A percentile compares a stretch with the other conserved stretches of the same genome.
phyloP scores from a whole-genome alignment of 2,113 vertebrate species.

The Propithecus coquereli region DNA sequence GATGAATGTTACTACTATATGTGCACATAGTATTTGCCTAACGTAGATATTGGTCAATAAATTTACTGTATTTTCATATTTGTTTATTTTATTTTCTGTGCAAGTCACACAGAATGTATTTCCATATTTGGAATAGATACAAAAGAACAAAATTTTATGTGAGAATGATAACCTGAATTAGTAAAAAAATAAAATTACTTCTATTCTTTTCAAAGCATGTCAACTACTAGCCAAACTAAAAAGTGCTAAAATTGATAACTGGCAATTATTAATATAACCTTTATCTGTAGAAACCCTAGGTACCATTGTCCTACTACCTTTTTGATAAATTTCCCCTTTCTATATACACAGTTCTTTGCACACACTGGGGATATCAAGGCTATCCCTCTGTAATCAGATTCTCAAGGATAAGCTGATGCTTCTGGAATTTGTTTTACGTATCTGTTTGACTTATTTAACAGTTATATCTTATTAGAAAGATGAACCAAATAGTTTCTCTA shows the following conservation, averaged over 20 bases:
- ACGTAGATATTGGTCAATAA: not conserved
- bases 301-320: not conserved
- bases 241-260: not conserved
- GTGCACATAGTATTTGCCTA: not conserved
- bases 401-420: not conserved
- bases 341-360: not conserved
- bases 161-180: not conserved
- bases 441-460: not conserved
- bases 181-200: constrained; percentile 2
- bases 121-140: not conserved
- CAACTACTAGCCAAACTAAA: not conserved
- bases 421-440: not conserved
- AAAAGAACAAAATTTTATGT: not conserved
- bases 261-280: not conserved
- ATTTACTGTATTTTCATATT: not conserved
- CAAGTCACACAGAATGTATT: not conserved
- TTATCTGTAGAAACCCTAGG: not conserved
- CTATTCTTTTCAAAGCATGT: constrained; percentile 22
- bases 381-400: not conserved
- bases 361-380: not conserved
- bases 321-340: constrained; percentile 1
- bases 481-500: not conserved
- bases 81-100: not conserved
- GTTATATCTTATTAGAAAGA: constrained; percentile 7
- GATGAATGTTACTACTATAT: no score